phyloP scores from a whole-genome alignment of 2,888 invertebrate genomes.

The Adelognathus sp. region DNA sequence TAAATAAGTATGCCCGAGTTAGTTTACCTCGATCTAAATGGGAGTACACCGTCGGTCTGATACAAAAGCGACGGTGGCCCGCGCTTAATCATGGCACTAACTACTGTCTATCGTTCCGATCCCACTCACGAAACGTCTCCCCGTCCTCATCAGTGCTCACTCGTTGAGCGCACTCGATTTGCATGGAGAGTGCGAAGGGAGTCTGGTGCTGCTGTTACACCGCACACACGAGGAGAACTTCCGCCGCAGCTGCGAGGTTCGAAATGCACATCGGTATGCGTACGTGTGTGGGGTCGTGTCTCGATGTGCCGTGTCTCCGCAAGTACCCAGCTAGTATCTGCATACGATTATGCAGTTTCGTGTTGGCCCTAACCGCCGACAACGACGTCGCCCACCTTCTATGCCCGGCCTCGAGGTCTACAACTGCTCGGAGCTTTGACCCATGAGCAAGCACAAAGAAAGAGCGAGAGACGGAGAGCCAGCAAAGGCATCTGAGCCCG shows the following conservation, averaged over 20 bases:
- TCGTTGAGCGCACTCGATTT: conserved; percentile 65
- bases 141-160: neutral
- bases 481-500: neutral
- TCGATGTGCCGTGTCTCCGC: conserved; percentile 15
- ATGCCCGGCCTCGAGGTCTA: conserved; percentile 24
- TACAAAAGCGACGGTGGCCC: conserved; percentile 32
- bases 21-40: neutral
- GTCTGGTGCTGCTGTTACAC: conserved; percentile 67
- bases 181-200: conserved; percentile 74
- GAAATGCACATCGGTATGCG: neutral
- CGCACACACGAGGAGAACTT: conserved; percentile 31
- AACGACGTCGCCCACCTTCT: conserved; percentile 56
- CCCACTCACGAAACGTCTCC: neutral
- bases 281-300: neutral
- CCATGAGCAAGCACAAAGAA: conserved; percentile 19
- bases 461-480: neutral
- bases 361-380: conserved; percentile 71
- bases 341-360: conserved; percentile 74
- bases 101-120: conserved; percentile 29
- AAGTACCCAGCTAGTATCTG: conserved; percentile 69
- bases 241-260: conserved; percentile 20
- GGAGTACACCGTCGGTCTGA: neutral
- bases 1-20: neutral
- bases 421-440: conserved; percentile 28
- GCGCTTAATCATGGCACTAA: conserved; percentile 49